phyloP scores from a whole-genome alignment of 2,888 invertebrate genomes.

The Cyaniris semiargus region DNA sequence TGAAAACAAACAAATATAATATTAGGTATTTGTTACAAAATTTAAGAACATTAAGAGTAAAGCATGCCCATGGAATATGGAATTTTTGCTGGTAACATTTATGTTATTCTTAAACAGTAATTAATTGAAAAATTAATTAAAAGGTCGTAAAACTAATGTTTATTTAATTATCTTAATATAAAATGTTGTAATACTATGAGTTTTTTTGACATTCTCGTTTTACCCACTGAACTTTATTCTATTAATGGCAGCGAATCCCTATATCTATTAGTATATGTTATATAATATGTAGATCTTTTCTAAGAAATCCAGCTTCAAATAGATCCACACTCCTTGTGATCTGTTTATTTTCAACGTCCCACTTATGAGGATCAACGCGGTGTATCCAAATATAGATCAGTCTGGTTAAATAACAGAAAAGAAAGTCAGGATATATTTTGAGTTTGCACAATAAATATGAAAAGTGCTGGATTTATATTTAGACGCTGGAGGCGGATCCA shows the following conservation, averaged over 20 bases:
- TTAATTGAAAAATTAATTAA: no score
- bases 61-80: no score
- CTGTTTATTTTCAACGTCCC: conserved; percentile 28
- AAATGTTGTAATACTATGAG: no score
- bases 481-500: conserved; percentile 20
- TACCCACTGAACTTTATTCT: conserved; percentile 15
- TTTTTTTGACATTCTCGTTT: no score
- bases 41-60: not conserved
- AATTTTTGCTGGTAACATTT: no score
- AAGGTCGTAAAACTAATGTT: no score
- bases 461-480: conserved; percentile 21
- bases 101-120: no score
- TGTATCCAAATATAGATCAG: not conserved
- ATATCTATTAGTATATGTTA: not conserved
- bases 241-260: not conserved
- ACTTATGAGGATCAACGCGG: conserved; percentile 18
- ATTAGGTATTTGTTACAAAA: not conserved
- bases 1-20: conserved; percentile 48
- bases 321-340: not conserved
- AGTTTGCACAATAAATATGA: conserved; percentile 18
- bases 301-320: not conserved
- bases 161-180: no score
- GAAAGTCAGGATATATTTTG: conserved; percentile 12
- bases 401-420: conserved; percentile 24
- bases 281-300: not conserved